A percentile compares a stretch with the other conserved stretches of the same genome.
Evolutionary conservation across 1,140 invertebrate species (phyloP).

Genomic region (Bombus breviceps): DNA sequence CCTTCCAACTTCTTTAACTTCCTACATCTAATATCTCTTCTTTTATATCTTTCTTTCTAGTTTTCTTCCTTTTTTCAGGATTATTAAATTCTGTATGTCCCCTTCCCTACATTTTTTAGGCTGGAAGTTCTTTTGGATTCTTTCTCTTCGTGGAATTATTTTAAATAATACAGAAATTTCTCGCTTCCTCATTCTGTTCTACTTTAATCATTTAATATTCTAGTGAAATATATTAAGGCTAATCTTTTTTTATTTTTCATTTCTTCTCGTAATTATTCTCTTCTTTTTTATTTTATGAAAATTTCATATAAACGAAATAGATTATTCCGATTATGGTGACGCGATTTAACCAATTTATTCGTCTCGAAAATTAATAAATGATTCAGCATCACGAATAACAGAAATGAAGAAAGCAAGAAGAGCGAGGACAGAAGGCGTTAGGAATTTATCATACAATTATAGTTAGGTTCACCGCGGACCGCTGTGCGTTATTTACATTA

Average conservation of each 20-base stretch:
- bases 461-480: not conserved
- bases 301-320: no score
- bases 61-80: not conserved
- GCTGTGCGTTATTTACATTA: constrained; percentile 37
- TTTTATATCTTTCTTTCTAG: not conserved
- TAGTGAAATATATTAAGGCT: no score
- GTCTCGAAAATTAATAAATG: not conserved
- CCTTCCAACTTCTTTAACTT: not conserved
- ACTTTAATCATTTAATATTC: no score
- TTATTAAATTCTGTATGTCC: not conserved
- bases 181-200: no score
- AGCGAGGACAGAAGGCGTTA: not conserved
- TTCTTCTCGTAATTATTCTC: no score
- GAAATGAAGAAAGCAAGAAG: not conserved
- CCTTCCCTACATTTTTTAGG: not conserved
- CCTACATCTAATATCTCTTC: not conserved
- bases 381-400: not conserved
- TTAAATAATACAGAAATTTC: no score
- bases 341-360: no score
- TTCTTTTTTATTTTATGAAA: not conserved
- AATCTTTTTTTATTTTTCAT: no score
- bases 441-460: constrained; percentile 31
- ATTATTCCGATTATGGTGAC: no score
- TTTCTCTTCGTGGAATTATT: no score
- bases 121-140: not conserved